These are phyloP conservation scores for Drosophila anomelani DNA, from an alignment of 2,888 invertebrate species.

Conservation along the genomic window DNA sequence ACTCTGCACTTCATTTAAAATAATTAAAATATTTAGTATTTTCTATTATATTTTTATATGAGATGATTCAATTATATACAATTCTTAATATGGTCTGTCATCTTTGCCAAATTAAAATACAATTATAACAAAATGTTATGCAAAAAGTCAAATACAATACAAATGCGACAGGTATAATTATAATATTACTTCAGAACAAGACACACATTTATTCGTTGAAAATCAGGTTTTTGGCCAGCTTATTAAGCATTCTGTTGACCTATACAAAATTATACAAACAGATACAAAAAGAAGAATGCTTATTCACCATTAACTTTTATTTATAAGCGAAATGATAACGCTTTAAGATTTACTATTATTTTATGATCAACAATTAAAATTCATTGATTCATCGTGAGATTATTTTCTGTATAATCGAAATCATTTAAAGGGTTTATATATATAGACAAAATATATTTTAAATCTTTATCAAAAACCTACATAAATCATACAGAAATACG, in stretches of 20 bases:
- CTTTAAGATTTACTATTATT: slow-evolving; percentile 3
- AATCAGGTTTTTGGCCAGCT: slow-evolving; percentile 10
- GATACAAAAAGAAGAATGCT: background rate
- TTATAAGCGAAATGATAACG: slow-evolving; percentile 1
- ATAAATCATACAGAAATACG: background rate
- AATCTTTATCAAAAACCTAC: background rate
- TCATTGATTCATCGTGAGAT: slow-evolving; percentile 1
- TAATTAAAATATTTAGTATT: background rate
- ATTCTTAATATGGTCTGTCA: background rate
- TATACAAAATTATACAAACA: slow-evolving; percentile 1
- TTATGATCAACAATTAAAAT: background rate
- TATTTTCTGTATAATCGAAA: background rate
- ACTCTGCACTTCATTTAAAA: too few species aligned
- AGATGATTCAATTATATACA: background rate
- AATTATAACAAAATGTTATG: background rate
- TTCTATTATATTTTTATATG: background rate
- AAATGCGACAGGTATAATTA: slow-evolving; percentile 7
- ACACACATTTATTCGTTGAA: background rate
- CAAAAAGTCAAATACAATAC: background rate
- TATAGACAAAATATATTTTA: background rate
- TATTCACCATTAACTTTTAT: slow-evolving; percentile 6
- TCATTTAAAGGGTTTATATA: background rate
- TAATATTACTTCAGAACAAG: background rate
- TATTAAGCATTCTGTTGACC: background rate
- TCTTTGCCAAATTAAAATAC: background rate